Base-by-base conservation (phyloP, 2,797 vertebrate species). In the Thripadectes ignobilis region DNA sequence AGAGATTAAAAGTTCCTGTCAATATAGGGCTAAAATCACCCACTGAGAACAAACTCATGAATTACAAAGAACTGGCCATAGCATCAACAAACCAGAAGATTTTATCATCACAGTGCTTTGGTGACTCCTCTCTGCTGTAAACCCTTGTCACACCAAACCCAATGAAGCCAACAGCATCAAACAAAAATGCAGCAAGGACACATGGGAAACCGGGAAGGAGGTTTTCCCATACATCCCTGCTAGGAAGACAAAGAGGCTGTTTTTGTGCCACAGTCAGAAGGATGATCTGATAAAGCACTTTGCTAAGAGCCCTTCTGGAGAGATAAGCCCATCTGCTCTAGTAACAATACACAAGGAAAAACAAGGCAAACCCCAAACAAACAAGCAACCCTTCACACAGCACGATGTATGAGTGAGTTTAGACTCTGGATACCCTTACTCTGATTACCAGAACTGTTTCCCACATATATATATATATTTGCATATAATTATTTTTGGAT, bases 241-340 rank as follows among this genome's bases (percentile, higher is more conserved):
- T 65, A 85, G 14, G 77, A 94, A 65, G 94, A 79, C 85, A 86
- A 93, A 93, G 82, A 46, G 51, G 32, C 23, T 77, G 68, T 1
- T 78, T 93, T 76, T 89, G 69, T 86, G 74, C 24, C 3, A 1
- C 77, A 54, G 4, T 95, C 83, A 92, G 81, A 80, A 85, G 80
- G 52, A 66, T 76, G 59, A 91, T 92, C 83, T 97, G 96, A 96
- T 94, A 93, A 96, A 88, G 58, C 19, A 46, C 45, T 92, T 94
- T 85, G 59, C 96, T 89, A 51, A 93, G 93, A 94, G 83, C 46
- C 52, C 67, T 90, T 79, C 88, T 93, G 89, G n/a, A 88, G 91
- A 95, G 92, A 94, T 90, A 96, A 95, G 74, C 66, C 95, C 89
- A 95, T 92, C 95, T 95, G 92, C 88, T 96, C 59, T 27, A 48